phyloP scores from a whole-genome alignment of 2,888 invertebrate genomes.

The Tolmerus cingulatus region DNA sequence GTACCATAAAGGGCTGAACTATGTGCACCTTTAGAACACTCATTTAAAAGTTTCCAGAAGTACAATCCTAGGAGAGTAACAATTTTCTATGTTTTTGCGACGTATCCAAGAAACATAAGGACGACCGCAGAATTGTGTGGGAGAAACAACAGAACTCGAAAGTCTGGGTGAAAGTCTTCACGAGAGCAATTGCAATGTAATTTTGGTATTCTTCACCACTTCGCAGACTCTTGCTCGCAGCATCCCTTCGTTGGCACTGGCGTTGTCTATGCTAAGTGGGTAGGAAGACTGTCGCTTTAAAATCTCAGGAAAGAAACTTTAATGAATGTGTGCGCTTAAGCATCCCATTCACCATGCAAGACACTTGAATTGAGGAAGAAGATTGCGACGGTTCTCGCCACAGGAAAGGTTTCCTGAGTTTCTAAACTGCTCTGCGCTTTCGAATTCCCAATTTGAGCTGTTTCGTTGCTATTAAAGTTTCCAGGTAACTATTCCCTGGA shows the following conservation, averaged over 20 bases:
- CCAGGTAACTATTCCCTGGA: background rate
- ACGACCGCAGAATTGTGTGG: constrained; percentile 37
- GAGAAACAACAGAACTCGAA: constrained; percentile 35
- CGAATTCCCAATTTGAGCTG: background rate
- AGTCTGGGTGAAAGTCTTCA: constrained; percentile 28
- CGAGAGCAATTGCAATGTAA: constrained; percentile 39
- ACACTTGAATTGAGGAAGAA: background rate
- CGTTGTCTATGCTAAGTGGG: constrained; percentile 25
- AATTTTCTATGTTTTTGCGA: constrained; percentile 35
- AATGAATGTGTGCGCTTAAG: constrained; percentile 36
- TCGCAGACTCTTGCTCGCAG: constrained; percentile 16
- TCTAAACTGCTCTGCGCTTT: background rate
- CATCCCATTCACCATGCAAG: constrained; percentile 7
- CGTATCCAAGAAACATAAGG: constrained; percentile 28
- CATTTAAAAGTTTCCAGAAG: constrained; percentile 37
- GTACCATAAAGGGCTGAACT: constrained; percentile 41
- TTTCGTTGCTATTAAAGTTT: background rate
- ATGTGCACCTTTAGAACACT: constrained; percentile 38
- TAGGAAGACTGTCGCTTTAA: constrained; percentile 7
- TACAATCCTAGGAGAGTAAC: constrained; percentile 34
- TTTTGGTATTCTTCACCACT: constrained; percentile 23
- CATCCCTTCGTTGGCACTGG: background rate
- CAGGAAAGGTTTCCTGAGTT: background rate
- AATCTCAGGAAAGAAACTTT: constrained; percentile 23
- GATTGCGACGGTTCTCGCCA: background rate